Evolutionary conservation across 1,140 invertebrate genomes (phyloP).

Genomic region (Protaetia brevitarsis): DNA sequence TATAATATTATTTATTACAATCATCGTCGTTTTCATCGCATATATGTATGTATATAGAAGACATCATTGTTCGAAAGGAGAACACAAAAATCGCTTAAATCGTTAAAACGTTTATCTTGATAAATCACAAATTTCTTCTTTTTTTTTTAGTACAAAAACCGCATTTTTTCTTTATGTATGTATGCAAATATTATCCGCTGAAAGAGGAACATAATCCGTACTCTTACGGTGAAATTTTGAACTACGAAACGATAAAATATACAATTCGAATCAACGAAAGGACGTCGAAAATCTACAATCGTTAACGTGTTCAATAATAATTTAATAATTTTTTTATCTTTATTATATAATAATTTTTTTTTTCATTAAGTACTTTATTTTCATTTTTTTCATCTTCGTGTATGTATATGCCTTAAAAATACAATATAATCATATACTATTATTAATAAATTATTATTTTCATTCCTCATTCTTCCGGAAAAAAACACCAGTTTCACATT

Average conservation of each 20-base stretch:
- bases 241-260: constrained; percentile 26
- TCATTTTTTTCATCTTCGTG: neutral
- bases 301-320: neutral
- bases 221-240: constrained; percentile 42
- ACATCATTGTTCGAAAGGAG: too few relatives aligned
- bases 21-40: too few relatives aligned
- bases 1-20: too few relatives aligned
- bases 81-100: too few relatives aligned
- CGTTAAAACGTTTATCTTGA: too few relatives aligned
- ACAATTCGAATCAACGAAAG: neutral
- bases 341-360: neutral
- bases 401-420: constrained; percentile 3
- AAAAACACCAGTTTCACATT: too few relatives aligned
- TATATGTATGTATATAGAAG: too few relatives aligned
- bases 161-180: too few relatives aligned
- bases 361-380: neutral
- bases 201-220: constrained; percentile 46
- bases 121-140: neutral
- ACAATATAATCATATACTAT: too few relatives aligned
- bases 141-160: neutral
- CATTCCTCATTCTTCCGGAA: constrained; percentile 32
- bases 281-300: constrained; percentile 11
- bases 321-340: neutral
- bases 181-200: constrained; percentile 3
- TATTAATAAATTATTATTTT: too few relatives aligned